phyloP scores from a whole-genome alignment of 2,888 invertebrate genomes.

The Clostera curtula region DNA sequence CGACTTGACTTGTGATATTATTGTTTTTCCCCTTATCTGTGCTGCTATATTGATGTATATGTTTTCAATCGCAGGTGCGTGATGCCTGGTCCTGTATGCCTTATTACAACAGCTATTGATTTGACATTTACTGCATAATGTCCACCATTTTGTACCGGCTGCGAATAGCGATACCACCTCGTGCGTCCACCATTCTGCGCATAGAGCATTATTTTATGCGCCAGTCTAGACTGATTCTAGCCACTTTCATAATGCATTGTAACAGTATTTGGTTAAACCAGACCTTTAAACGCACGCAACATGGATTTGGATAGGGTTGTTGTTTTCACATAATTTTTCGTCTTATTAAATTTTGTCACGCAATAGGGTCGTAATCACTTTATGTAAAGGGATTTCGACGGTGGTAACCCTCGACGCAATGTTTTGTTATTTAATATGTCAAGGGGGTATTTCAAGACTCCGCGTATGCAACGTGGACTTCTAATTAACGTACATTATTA shows the following conservation, averaged over 20 bases:
- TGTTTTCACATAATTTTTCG: slow-evolving; percentile 27
- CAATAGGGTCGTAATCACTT: slow-evolving; percentile 34
- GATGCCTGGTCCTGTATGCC: too few species aligned
- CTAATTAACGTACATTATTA: neutral
- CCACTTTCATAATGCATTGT: neutral
- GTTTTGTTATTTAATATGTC: slow-evolving; percentile 18
- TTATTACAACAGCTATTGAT: slow-evolving; percentile 42
- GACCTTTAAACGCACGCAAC: too few species aligned
- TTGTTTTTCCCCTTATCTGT: too few species aligned
- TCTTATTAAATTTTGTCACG: slow-evolving; percentile 34
- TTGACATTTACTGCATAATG: slow-evolving; percentile 51
- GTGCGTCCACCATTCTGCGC: slow-evolving; percentile 48
- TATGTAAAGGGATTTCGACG: too few species aligned
- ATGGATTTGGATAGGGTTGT: slow-evolving; percentile 14
- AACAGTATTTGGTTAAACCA: too few species aligned
- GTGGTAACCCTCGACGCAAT: slow-evolving; percentile 22
- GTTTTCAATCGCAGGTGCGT: too few species aligned
- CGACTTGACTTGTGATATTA: too few species aligned
- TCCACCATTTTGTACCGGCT: slow-evolving; percentile 52
- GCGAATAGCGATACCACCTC: slow-evolving; percentile 27
- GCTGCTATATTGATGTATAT: too few species aligned
- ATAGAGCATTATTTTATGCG: slow-evolving; percentile 6
- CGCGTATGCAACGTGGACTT: slow-evolving; percentile 2
- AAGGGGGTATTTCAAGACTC: slow-evolving; percentile 13
- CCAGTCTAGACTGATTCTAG: slow-evolving; percentile 4